Evolutionary conservation across 1,140 invertebrate species (phyloP), one percentile per base, ranked within the genome.

Genomic region (Octopus bimaculoides): DNA sequence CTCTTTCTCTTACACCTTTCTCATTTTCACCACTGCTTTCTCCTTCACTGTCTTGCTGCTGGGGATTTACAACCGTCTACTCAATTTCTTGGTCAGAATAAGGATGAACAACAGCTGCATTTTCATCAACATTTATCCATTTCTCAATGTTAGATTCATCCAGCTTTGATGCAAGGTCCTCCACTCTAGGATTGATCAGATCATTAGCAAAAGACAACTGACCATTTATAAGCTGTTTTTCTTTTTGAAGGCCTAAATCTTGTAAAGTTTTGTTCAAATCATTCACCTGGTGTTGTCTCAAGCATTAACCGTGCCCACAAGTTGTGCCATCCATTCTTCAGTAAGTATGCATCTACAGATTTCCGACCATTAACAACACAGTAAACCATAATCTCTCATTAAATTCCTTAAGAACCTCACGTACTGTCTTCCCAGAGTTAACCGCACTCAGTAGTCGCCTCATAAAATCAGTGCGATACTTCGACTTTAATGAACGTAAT

Each of bases 321-420:
- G 12, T 66, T 66, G 61, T 66, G 12, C 61, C 61, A 66, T 66
- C 3, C 61, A 66, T 66, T 66, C 3, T 66, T 66, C 61, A 66
- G 61, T 66, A 3, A 2, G 61, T 12, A 66, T 66, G 61, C 61
- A 12, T 66, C 61, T 66, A 66, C 61, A 66, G 61, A 66, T 66
- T 66, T 2, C 61, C 61, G n/a, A 2, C 1, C 61, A 66, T 66
- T 66, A n/a, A n/a, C 61, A 66, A 66, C 61, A 66, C 61, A 66
- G 61, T 66, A 66, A 66, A 66, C 61, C 61, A 66, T 66, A 66
- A 41, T 66, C 61, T 66, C 61, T 66, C 61, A 66, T 66, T 66
- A 66, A 14, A 66, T 66, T 66, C 61, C 12, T n/a, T 14, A 66
- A 66, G 61, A 66, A 66, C 10, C 61, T 66, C 61, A 66, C 61